phyloP scores from a whole-genome alignment of 2,888 invertebrate species.

The Dynastes grantii region DNA sequence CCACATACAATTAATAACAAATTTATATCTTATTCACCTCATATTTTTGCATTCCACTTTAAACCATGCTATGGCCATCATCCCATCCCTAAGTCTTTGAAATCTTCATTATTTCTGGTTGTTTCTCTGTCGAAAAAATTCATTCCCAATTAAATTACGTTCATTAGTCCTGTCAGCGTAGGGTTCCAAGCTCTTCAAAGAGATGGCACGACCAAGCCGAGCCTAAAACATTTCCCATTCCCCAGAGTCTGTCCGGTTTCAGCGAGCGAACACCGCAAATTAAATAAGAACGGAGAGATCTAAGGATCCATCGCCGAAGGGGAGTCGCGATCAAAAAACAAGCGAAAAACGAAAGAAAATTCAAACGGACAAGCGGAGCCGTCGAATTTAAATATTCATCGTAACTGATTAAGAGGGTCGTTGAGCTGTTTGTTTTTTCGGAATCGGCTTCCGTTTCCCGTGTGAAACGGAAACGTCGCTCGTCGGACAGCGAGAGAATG shows the following conservation, averaged over 20 bases:
- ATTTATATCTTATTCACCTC: too few species aligned
- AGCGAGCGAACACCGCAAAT: constrained; percentile 27
- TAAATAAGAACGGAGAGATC: constrained; percentile 13
- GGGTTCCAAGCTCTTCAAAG: neutral
- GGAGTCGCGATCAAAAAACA: neutral
- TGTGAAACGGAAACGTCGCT: neutral
- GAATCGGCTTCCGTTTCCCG: neutral
- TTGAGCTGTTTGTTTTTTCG: constrained; percentile 8
- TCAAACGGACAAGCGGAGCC: neutral
- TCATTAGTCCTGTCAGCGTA: constrained; percentile 35
- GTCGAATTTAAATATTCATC: constrained; percentile 31
- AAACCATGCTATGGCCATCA: neutral
- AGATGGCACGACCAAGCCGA: neutral
- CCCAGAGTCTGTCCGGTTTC: neutral
- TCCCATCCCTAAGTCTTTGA: neutral
- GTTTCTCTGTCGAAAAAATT: constrained; percentile 37
- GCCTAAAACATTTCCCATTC: too few species aligned
- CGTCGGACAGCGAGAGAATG: neutral
- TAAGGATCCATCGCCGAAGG: too few species aligned
- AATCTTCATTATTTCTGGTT: neutral
- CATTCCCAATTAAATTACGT: constrained; percentile 45
- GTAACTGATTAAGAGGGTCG: neutral
- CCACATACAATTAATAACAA: too few species aligned
- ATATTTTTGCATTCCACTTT: constrained; percentile 16
- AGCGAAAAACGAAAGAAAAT: neutral